phyloP scores from a whole-genome alignment of 2,888 invertebrate species.

The Hedya salicella region DNA sequence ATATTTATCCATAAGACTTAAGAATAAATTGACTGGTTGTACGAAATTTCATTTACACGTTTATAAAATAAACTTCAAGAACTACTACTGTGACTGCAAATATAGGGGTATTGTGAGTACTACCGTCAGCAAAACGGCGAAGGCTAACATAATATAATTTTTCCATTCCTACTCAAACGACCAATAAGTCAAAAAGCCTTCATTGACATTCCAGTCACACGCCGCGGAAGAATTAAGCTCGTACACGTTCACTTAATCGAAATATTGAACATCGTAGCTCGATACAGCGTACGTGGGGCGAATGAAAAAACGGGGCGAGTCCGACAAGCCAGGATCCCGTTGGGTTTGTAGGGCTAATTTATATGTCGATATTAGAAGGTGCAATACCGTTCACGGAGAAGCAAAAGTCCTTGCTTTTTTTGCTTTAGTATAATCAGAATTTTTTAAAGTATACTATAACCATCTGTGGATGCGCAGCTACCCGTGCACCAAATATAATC shows the following conservation, averaged over 20 bases:
- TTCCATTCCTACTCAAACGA: conserved; percentile 3
- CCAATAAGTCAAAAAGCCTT: conserved; percentile 11
- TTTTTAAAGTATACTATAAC: no score
- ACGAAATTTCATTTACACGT: no score
- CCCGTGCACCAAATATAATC: no score
- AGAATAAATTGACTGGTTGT: no score
- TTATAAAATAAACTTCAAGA: no score
- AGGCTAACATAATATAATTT: not conserved
- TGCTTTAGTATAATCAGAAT: no score
- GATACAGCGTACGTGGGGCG: conserved; percentile 45
- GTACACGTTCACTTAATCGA: conserved; percentile 50
- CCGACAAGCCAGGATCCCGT: not conserved
- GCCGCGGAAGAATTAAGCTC: conserved; percentile 35
- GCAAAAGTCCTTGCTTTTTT: no score
- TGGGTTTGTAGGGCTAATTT: not conserved
- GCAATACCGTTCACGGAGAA: no score
- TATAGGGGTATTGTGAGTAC: no score
- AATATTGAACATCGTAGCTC: conserved; percentile 46
- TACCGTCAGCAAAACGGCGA: not conserved
- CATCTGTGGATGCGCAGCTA: no score
- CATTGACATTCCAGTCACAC: conserved; percentile 41
- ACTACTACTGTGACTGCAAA: no score
- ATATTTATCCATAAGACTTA: no score
- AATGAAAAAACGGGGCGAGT: conserved; percentile 17
- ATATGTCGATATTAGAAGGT: not conserved